Evolutionary conservation across 2,888 invertebrate species (phyloP).

Genomic region (Lydus trimaculatus): DNA sequence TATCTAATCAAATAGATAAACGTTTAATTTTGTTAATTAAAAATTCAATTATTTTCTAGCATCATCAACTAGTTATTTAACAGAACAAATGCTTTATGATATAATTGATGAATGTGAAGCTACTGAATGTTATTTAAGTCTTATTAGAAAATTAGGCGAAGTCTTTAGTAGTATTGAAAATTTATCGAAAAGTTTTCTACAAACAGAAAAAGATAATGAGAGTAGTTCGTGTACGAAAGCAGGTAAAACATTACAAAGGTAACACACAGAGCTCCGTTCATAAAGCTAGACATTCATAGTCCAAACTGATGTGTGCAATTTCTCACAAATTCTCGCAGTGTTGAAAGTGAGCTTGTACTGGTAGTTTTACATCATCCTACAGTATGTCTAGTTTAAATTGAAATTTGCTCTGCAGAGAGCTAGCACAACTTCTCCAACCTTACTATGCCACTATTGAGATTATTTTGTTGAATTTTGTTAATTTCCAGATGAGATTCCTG

Average conservation of each 20-base stretch:
- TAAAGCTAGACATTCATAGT: too few species aligned
- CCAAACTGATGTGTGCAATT: too few species aligned
- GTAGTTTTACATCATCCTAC: too few species aligned
- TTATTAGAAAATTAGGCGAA: constrained; percentile 79
- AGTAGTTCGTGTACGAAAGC: not conserved
- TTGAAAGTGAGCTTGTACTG: too few species aligned
- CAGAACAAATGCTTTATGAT: constrained; percentile 77
- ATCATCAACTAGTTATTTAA: constrained; percentile 65
- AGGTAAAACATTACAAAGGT: not conserved
- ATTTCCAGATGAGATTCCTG: constrained; percentile 58
- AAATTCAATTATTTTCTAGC: not conserved
- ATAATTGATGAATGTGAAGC: constrained; percentile 79
- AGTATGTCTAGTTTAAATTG: too few species aligned
- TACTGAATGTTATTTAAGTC: constrained; percentile 71
- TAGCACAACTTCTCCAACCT: too few species aligned
- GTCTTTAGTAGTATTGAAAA: constrained; percentile 76
- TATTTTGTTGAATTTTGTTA: constrained; percentile 41
- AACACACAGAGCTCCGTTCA: too few species aligned
- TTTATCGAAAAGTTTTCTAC: constrained; percentile 76
- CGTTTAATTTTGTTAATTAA: too few species aligned
- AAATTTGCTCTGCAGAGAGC: too few species aligned
- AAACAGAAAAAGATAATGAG: constrained; percentile 52
- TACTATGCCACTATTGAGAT: too few species aligned
- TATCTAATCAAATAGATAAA: not conserved
- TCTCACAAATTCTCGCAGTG: too few species aligned